Percentiles rank a stretch among this genome's conserved stretches.
Evolutionary conservation across 2,797 vertebrate species (phyloP).

Genomic region (Manis javanica): DNA sequence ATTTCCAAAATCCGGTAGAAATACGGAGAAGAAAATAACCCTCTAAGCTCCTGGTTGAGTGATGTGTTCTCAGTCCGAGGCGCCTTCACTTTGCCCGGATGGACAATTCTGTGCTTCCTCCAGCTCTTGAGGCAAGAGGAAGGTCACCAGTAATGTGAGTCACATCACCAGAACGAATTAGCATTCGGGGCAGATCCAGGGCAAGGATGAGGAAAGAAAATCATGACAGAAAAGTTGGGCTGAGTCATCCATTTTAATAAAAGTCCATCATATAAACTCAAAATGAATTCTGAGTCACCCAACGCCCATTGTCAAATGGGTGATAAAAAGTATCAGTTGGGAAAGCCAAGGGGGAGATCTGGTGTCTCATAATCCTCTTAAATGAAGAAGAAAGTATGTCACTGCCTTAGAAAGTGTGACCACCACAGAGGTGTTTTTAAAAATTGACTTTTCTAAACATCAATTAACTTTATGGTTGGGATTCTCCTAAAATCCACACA

Average conservation of each 20-base stretch:
- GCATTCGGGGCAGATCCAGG: background rate
- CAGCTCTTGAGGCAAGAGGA: background rate
- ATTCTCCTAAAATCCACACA: background rate
- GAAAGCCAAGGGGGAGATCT: background rate
- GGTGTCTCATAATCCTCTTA: background rate
- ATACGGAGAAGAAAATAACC: background rate
- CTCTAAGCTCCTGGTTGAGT: background rate
- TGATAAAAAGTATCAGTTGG: background rate
- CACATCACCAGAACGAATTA: background rate
- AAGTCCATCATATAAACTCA: background rate
- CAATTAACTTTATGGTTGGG: background rate
- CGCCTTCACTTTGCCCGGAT: background rate
- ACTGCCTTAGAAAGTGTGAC: background rate
- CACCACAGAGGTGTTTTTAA: background rate
- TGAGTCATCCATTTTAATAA: slow-evolving; percentile 31
- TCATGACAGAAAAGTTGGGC: background rate
- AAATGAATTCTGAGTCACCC: slow-evolving; percentile 48
- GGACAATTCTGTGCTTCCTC: background rate
- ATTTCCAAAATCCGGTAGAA: background rate
- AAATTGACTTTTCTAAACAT: background rate
- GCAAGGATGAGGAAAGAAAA: background rate
- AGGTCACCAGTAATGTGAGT: background rate
- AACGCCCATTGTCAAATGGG: background rate
- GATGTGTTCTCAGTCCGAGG: background rate
- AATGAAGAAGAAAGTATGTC: background rate